phyloP scores from a whole-genome alignment of 2,797 vertebrate genomes.

The Lagocephalus sceleratus region DNA sequence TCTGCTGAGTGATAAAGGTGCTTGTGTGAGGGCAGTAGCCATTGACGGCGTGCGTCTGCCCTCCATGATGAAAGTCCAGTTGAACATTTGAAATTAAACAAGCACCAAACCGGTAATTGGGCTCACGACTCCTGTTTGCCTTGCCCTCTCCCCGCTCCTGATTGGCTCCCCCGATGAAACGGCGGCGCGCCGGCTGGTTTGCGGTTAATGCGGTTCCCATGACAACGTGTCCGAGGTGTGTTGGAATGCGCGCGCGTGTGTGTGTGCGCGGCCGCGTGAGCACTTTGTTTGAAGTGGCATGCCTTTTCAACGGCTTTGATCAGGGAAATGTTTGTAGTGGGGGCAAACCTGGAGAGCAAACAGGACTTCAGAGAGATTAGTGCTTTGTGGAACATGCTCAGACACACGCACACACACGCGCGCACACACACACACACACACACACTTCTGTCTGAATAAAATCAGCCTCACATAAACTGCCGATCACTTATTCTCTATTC shows the following conservation, averaged over 20 bases:
- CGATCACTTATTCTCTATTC: constrained; percentile 28
- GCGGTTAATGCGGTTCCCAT: constrained; percentile 74
- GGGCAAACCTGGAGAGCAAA: constrained; percentile 81
- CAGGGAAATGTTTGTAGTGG: constrained; percentile 82
- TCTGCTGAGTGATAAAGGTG: background rate
- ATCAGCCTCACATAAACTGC: constrained; percentile 23
- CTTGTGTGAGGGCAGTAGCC: background rate
- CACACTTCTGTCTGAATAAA: constrained; percentile 44
- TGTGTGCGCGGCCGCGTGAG: constrained; percentile 22
- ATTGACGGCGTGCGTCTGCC: background rate
- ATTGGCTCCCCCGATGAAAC: constrained; percentile 65
- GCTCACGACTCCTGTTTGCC: constrained; percentile 36
- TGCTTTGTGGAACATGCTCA: constrained; percentile 55
- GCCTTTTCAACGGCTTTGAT: constrained; percentile 80
- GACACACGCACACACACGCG: constrained; percentile 16
- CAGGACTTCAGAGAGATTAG: constrained; percentile 81
- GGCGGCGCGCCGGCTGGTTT: constrained; percentile 49
- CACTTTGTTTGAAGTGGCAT: constrained; percentile 77
- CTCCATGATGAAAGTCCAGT: constrained; percentile 14
- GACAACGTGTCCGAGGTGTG: constrained; percentile 57
- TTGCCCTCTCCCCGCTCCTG: constrained; percentile 39
- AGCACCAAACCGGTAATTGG: constrained; percentile 42
- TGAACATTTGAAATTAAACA: constrained; percentile 31
- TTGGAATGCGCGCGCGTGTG: constrained; percentile 45
- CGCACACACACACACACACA: constrained; percentile 14